These are phyloP conservation scores for Trachelus stipa DNA, from an alignment of 2,888 invertebrate genomes.

Conservation along the genomic window DNA sequence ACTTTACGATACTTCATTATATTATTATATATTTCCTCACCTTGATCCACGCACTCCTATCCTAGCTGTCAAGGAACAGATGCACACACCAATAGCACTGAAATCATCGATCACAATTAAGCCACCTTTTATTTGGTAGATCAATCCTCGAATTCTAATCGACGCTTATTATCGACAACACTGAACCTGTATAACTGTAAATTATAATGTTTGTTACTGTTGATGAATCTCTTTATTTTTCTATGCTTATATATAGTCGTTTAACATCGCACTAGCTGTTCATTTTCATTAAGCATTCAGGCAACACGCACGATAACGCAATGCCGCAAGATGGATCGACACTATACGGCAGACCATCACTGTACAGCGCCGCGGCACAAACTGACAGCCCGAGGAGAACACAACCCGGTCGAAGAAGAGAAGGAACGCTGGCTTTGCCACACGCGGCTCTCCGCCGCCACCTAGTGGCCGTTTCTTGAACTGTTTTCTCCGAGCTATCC, in stretches of 20 bases:
- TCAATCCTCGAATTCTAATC: not conserved
- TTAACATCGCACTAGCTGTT: not conserved
- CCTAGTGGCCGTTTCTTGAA: conserved; percentile 47
- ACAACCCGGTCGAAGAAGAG: conserved; percentile 36
- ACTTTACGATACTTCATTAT: not conserved
- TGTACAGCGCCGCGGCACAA: conserved; percentile 64
- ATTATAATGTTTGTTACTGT: not conserved
- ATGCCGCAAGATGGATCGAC: conserved; percentile 27
- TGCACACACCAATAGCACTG: conserved; percentile 43
- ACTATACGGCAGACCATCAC: conserved; percentile 34
- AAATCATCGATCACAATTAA: conserved; percentile 42
- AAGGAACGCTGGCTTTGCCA: conserved; percentile 17
- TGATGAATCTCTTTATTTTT: not conserved
- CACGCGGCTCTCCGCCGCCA: conserved; percentile 38
- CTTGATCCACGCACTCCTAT: not conserved
- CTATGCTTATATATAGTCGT: not conserved
- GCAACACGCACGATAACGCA: conserved; percentile 6
- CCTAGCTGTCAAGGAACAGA: conserved; percentile 25
- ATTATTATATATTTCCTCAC: not conserved
- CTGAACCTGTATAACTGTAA: not conserved
- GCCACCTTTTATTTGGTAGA: not conserved
- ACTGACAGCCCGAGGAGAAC: conserved; percentile 59
- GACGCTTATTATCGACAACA: not conserved
- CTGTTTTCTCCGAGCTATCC: conserved; percentile 29
- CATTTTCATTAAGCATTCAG: not conserved